Evolutionary conservation across 2,888 invertebrate species (phyloP).

Genomic region (Tanytarsus gracilentus): DNA sequence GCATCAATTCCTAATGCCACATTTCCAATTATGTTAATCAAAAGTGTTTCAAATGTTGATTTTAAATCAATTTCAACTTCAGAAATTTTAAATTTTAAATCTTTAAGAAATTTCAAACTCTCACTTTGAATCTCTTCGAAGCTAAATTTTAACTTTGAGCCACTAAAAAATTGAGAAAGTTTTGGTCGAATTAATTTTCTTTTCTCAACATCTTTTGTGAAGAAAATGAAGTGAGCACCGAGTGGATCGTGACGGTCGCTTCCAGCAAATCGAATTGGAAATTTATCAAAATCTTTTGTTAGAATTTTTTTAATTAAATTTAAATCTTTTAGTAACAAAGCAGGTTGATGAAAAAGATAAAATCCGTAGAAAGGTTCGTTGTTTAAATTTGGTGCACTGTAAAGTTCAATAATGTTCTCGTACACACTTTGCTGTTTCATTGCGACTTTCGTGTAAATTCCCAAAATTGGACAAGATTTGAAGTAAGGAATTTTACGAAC

Average conservation of each 20-base stretch:
- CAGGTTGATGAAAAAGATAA: conserved; percentile 43
- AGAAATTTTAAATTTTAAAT: background rate
- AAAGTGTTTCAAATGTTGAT: conserved; percentile 35
- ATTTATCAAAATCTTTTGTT: conserved; percentile 44
- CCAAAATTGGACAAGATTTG: background rate
- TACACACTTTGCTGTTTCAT: background rate
- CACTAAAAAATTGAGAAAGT: conserved; percentile 44
- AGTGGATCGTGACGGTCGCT: conserved; percentile 36
- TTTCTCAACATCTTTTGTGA: conserved; percentile 43
- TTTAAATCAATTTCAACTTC: conserved; percentile 27
- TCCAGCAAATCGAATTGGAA: conserved; percentile 36
- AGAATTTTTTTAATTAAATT: conserved; percentile 43
- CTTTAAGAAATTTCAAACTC: background rate
- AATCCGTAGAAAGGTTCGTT: conserved; percentile 39
- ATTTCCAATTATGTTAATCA: conserved; percentile 44
- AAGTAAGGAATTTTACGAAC: background rate
- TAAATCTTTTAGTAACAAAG: conserved; percentile 42
- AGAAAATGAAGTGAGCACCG: conserved; percentile 42
- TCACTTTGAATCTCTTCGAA: conserved; percentile 35
- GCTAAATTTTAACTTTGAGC: conserved; percentile 39
- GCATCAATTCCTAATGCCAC: conserved; percentile 45
- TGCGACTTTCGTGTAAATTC: background rate
- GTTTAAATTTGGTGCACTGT: conserved; percentile 25
- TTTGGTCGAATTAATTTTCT: conserved; percentile 41
- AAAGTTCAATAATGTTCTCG: background rate